Evolutionary conservation across 30 jellyfish, hydroid and myxozoan genomes (phyloP).

Genomic region (Pseudorhiza aurosa): DNA sequence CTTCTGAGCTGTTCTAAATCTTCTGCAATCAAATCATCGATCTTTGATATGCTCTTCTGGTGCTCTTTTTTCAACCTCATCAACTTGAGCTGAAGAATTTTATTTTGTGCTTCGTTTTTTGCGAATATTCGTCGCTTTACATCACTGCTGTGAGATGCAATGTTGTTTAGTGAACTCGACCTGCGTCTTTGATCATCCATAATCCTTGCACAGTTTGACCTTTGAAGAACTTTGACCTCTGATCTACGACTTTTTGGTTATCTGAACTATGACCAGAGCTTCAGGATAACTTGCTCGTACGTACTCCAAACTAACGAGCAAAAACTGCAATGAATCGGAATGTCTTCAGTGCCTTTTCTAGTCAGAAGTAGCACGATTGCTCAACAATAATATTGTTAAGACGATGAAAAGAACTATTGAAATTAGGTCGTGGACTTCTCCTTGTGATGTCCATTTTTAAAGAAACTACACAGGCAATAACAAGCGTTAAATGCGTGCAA

Average conservation of each 20-base stretch:
- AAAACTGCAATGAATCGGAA: no score
- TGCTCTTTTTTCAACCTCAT: constrained; percentile 25
- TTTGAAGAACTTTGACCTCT: no score
- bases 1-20: background rate
- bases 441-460: background rate
- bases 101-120: constrained; percentile 3
- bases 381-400: no score
- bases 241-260: background rate
- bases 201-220: no score
- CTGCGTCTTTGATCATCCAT: no score
- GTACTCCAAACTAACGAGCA: no score
- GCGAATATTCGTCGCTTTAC: constrained; percentile 1
- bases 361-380: no score
- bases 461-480: background rate
- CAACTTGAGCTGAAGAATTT: background rate
- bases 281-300: background rate
- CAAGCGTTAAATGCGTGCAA: background rate
- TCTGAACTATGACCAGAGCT: background rate
- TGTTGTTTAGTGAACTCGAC: background rate
- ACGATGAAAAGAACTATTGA: no score
- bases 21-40: constrained; percentile 10
- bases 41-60: background rate
- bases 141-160: background rate
- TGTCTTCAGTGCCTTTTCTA: no score
- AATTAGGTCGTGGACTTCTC: no score